phyloP scores from a whole-genome alignment of 1,140 invertebrate genomes.

The Globodera rostochiensis region DNA sequence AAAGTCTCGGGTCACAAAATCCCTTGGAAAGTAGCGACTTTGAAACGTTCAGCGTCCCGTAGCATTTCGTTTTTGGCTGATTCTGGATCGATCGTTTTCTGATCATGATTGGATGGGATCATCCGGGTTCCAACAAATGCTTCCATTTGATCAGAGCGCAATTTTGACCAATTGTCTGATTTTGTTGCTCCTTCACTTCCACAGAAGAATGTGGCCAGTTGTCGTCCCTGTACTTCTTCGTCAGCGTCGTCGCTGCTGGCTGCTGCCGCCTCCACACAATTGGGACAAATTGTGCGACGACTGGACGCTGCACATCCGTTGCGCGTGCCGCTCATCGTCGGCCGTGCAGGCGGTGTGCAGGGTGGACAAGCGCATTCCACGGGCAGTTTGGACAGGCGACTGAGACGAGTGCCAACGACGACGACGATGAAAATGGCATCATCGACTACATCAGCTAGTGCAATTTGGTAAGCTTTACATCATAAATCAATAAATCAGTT shows the following conservation, averaged over 20 bases:
- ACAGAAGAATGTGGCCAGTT: not conserved
- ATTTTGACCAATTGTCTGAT: too few relatives aligned
- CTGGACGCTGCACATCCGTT: not conserved
- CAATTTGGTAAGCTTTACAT: not conserved
- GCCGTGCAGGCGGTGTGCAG: not conserved
- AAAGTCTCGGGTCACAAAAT: too few relatives aligned
- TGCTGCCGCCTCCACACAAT: not conserved
- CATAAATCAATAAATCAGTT: too few relatives aligned
- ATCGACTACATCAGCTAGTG: not conserved
- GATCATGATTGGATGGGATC: too few relatives aligned
- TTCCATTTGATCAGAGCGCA: too few relatives aligned
- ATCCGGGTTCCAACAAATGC: too few relatives aligned
- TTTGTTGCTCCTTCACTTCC: too few relatives aligned
- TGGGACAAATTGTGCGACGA: conserved; percentile 12
- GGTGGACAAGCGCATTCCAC: not conserved
- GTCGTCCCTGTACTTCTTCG: not conserved
- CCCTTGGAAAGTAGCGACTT: too few relatives aligned
- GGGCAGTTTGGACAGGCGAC: not conserved
- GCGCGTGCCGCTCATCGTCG: not conserved
- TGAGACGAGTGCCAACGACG: not conserved
- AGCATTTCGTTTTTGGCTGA: too few relatives aligned
- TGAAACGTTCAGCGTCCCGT: too few relatives aligned
- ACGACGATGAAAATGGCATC: not conserved
- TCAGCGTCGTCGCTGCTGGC: not conserved
- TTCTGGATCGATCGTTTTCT: too few relatives aligned